Percentiles rank a stretch among this genome's conserved stretches.
Evolutionary conservation across 2,113 vertebrate genomes (phyloP).

Genomic region (Zosterops hypoxanthus): DNA sequence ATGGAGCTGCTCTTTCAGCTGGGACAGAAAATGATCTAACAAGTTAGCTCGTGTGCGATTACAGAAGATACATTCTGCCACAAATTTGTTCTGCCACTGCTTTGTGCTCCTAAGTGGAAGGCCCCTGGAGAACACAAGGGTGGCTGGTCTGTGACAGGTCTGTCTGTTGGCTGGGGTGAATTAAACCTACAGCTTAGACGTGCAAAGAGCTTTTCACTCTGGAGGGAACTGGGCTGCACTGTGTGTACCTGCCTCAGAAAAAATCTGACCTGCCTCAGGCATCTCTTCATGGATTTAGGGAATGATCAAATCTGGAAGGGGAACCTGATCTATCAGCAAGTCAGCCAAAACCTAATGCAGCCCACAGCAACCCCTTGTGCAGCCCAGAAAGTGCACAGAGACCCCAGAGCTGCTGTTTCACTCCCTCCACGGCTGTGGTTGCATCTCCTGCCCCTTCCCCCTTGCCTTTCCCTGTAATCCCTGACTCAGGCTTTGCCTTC

Average conservation of each 20-base stretch:
- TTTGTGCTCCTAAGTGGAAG: not conserved
- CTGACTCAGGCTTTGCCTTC: not conserved
- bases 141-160: not conserved
- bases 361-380: not conserved
- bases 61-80: not conserved
- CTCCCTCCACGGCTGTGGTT: rapidly evolving
- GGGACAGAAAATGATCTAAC: not conserved
- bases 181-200: not conserved
- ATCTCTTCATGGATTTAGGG: not conserved
- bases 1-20: not conserved
- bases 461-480: not conserved
- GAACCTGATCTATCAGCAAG: not conserved
- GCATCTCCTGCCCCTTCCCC: not conserved
- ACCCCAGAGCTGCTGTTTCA: not conserved
- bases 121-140: rapidly evolving
- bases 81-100: not conserved
- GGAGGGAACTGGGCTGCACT: not conserved
- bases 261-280: not conserved
- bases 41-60: not conserved
- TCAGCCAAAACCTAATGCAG: not conserved
- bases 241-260: not conserved
- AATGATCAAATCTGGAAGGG: not conserved
- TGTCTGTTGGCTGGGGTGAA: rapidly evolving
- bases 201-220: not conserved
- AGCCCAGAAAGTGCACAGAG: not conserved